Evolutionary conservation across 2,113 vertebrate genomes (phyloP).

Genomic region (Plotosus lineatus): DNA sequence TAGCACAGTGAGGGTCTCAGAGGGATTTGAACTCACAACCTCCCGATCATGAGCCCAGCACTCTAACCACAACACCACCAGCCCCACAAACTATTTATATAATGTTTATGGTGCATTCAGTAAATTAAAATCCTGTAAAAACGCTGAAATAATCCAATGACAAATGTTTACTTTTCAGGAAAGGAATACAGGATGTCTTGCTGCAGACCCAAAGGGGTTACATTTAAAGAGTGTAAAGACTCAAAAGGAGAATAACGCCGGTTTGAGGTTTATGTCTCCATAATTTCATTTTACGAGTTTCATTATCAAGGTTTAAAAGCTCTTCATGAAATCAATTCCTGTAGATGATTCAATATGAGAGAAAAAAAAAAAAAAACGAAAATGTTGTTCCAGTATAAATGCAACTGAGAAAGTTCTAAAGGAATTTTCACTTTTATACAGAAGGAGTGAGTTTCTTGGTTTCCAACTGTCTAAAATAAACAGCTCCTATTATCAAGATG

Average conservation of each 20-base stretch:
- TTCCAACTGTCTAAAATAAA: conserved; percentile 65
- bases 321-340: conserved; percentile 49
- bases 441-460: conserved; percentile 59
- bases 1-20: too few relatives aligned
- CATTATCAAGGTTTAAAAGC: conserved; percentile 60
- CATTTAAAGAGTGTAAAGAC: conserved; percentile 3
- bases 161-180: not conserved
- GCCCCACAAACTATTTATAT: too few relatives aligned
- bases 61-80: too few relatives aligned
- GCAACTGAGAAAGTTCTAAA: too few relatives aligned
- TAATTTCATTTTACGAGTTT: conserved; percentile 40
- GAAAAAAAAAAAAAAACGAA: not conserved
- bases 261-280: conserved; percentile 27
- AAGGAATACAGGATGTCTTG: not conserved
- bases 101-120: not conserved
- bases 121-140: not conserved
- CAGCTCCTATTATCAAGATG: conserved; percentile 58
- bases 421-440: conserved; percentile 35
- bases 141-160: not conserved
- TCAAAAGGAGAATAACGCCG: conserved; percentile 23
- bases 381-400: not conserved
- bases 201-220: conserved; percentile 19
- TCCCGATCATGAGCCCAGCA: too few relatives aligned
- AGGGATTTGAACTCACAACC: too few relatives aligned
- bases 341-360: conserved; percentile 43